phyloP scores from a whole-genome alignment of 2,113 vertebrate genomes.

The Ammospiza nelsoni region DNA sequence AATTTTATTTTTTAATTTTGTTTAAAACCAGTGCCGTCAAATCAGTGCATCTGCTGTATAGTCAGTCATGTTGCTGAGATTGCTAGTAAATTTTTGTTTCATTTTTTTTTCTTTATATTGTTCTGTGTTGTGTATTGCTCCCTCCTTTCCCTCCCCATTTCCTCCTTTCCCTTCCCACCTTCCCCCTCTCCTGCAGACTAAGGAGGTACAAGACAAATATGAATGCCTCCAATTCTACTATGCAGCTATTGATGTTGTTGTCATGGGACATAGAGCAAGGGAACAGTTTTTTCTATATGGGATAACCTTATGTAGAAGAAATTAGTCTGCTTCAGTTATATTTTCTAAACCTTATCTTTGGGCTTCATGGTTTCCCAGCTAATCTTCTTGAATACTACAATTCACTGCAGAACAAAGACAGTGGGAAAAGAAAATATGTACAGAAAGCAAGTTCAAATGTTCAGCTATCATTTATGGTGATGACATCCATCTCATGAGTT shows the following conservation, averaged over 20 bases:
- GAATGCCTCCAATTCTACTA: neutral
- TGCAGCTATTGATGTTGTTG: neutral
- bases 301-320: neutral
- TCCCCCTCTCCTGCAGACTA: neutral
- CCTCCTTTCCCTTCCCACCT: neutral
- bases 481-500: neutral
- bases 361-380: neutral
- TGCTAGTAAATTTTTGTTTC: neutral
- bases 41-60: neutral
- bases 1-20: neutral
- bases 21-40: neutral
- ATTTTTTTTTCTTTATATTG: neutral
- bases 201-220: neutral
- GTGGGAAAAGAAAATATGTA: neutral
- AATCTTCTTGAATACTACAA: neutral
- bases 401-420: neutral
- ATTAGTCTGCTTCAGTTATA: neutral
- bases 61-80: neutral
- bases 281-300: neutral
- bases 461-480: slow-evolving; percentile 4
- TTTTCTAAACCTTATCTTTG: neutral
- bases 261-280: neutral
- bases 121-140: neutral
- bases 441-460: neutral
- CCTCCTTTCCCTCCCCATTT: neutral